These are phyloP conservation scores for Taphrorychus bicolor DNA, from an alignment of 2,888 invertebrate genomes.

Conservation along the genomic window DNA sequence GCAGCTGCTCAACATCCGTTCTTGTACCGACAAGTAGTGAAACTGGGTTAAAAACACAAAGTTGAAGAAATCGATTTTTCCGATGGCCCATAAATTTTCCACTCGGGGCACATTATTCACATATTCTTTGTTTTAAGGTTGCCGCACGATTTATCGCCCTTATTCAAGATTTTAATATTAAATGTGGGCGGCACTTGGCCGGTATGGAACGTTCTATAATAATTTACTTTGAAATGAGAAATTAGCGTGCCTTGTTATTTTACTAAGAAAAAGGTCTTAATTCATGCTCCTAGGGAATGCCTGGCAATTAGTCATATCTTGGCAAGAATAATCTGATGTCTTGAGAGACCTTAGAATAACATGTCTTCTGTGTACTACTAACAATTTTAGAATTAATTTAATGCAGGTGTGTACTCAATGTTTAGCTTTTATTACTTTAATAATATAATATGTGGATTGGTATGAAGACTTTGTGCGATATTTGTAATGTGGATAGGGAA, in stretches of 20 bases:
- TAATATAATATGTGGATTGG: too few species aligned
- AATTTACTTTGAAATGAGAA: neutral
- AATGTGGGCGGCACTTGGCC: constrained; percentile 13
- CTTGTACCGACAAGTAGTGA: constrained; percentile 8
- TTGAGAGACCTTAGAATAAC: too few species aligned
- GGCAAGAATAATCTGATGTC: too few species aligned
- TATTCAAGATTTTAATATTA: constrained; percentile 30
- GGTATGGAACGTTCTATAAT: constrained; percentile 8
- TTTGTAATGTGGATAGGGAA: too few species aligned
- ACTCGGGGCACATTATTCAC: constrained; percentile 25
- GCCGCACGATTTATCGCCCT: constrained; percentile 25
- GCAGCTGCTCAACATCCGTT: constrained; percentile 9
- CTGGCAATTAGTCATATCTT: too few species aligned
- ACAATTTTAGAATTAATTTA: too few species aligned
- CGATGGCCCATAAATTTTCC: constrained; percentile 28
- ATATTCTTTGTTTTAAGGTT: constrained; percentile 35
- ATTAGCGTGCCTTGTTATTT: neutral
- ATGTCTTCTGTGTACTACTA: too few species aligned
- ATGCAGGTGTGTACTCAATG: too few species aligned
- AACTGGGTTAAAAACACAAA: constrained; percentile 31
- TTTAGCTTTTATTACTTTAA: too few species aligned
- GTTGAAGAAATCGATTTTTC: constrained; percentile 31
- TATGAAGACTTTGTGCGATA: too few species aligned
- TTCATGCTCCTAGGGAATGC: too few species aligned
- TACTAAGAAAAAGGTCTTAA: too few species aligned